Conservation (phyloP, 2,888 invertebrate genomes). For the Ophioninae sp. region DNA sequence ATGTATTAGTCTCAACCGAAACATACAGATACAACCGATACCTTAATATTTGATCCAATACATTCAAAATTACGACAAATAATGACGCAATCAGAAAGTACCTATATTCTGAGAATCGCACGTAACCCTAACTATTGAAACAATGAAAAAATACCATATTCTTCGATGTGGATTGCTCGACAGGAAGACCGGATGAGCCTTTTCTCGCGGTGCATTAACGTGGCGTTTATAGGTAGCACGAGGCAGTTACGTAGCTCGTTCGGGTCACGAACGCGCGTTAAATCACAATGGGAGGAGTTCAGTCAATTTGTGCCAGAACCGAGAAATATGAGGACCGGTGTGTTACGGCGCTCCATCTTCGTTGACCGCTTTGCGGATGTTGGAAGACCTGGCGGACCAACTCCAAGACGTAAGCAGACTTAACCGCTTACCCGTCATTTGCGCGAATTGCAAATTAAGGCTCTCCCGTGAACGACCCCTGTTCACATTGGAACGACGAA, state of each 20-base stretch:
- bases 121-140: not conserved
- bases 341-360: constrained; percentile 2
- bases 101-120: not conserved
- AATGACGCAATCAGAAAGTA: not conserved
- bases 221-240: constrained; percentile 56
- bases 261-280: constrained; percentile 60
- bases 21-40: no score
- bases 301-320: constrained; percentile 56
- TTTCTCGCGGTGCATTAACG: constrained; percentile 49
- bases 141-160: constrained; percentile 29
- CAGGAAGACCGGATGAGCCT: constrained; percentile 41
- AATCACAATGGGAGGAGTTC: constrained; percentile 63
- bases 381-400: constrained; percentile 9
- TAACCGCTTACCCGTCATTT: constrained; percentile 1
- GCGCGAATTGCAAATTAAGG: constrained; percentile 27
- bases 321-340: constrained; percentile 14
- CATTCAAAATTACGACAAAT: constrained; percentile 14
- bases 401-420: constrained; percentile 26
- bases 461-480: constrained; percentile 16
- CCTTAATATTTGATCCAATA: not conserved
- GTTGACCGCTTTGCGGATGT: constrained; percentile 28
- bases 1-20: no score
- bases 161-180: constrained; percentile 49
- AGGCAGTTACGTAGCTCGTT: constrained; percentile 55
- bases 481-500: constrained; percentile 56